Conservation (phyloP, 1,140 invertebrate species). For the Antheraea pernyi region DNA sequence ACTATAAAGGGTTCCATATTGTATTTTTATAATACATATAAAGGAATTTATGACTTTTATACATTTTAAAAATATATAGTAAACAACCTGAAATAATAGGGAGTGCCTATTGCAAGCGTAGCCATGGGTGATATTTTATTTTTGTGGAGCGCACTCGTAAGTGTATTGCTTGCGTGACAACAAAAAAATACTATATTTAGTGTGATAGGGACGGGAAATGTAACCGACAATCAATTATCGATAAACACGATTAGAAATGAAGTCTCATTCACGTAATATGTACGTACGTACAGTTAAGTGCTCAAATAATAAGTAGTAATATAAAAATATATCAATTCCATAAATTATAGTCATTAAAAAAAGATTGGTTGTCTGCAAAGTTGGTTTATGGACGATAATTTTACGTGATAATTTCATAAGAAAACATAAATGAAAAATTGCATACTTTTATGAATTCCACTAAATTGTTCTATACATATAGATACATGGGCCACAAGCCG, state of each 20-base stretch:
- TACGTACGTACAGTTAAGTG: no score
- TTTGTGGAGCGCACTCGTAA: constrained; percentile 21
- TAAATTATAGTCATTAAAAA: no score
- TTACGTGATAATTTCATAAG: no score
- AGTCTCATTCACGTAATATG: no score
- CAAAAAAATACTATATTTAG: constrained; percentile 38
- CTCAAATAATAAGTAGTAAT: no score
- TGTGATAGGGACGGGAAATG: constrained; percentile 22
- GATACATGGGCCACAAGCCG: no score
- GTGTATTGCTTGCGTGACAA: constrained; percentile 28
- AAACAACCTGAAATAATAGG: background rate
- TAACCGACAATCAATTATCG: background rate
- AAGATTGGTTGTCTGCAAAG: no score
- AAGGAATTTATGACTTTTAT: background rate
- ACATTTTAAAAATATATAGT: background rate
- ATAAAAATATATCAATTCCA: no score
- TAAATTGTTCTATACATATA: no score
- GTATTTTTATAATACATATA: background rate
- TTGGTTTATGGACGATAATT: no score
- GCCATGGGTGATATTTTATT: constrained; percentile 33
- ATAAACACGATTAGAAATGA: background rate
- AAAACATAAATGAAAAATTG: no score
- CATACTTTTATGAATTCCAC: no score
- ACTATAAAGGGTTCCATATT: background rate
- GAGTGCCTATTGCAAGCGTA: constrained; percentile 13